Base-by-base conservation (phyloP, 2,797 vertebrate species). In the Chromobotia macracanthus region DNA sequence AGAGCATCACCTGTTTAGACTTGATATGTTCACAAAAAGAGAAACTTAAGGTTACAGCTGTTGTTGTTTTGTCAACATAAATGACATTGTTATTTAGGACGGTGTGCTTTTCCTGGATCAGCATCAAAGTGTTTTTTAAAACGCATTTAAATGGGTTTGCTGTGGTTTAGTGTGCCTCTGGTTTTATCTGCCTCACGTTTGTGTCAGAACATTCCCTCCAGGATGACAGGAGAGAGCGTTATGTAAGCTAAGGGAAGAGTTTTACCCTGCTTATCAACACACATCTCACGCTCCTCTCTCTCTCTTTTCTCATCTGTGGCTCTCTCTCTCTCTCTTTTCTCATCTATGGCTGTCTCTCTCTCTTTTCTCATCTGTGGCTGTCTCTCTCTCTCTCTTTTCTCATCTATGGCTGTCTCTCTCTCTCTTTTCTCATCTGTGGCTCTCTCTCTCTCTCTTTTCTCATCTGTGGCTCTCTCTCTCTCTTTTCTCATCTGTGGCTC, bases 111-210 rank as follows among this genome's bases (percentile, higher is more conserved):
- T n/a, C n/a, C n/a, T 10, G 19, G 50, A 56, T 65, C 16, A 58
- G 56, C 41, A 65, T 73, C 38, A 83, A 68, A 73, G 63, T 15
- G 19, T 68, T 80, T 77, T 31, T 71, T 69, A 25, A 58, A 82
- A 50, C 51, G 61, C 61, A 48, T 82, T 76, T 41, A 77, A 77
- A 73, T 51, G 38, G 31, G 64, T 84, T 79, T 28, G 12, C 51
- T 19, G 56, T 48, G 46, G 44, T 70, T 19, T 18, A 77, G n/a
- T n/a, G n/a, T n/a, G n/a, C 48, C 41, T 51, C 65, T 84, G 58
- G 69, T n/a, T 80, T 55, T 44, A 68, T 73, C 50, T 10, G 41
- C 25, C 69, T 16, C 31, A 55, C 46, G 66, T 48, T n/a, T 50
- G 78, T 82, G 48, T 64, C 48, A 64, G 51, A 31, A 73, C 56